Conservation (phyloP, 2,888 invertebrate genomes). For the Scaptomyza tumidula region DNA sequence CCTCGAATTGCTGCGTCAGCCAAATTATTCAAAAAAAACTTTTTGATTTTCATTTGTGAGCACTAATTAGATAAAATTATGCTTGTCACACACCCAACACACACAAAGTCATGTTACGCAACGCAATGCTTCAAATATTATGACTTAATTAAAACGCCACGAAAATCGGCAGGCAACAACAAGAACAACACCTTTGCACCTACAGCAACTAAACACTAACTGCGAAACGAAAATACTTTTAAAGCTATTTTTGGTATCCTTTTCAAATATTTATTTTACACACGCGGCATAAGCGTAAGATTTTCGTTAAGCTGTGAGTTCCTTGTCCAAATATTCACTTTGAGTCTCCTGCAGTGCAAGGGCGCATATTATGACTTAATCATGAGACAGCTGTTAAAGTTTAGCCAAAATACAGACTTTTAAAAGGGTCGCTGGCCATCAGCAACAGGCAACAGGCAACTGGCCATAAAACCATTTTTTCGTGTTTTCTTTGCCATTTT, state of each 20-base stretch:
- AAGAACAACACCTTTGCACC: constrained; percentile 27
- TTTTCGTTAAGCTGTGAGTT: constrained; percentile 40
- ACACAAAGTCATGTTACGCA: too few species aligned
- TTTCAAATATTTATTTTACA: constrained; percentile 48
- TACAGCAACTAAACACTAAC: constrained; percentile 14
- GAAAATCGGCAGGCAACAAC: constrained; percentile 10
- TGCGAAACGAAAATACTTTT: constrained; percentile 27
- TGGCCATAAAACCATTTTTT: constrained; percentile 25
- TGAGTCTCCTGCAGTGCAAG: not conserved
- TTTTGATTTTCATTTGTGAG: constrained; percentile 5
- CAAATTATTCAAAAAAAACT: not conserved
- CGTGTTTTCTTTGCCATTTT: constrained; percentile 16
- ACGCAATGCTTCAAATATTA: constrained; percentile 21
- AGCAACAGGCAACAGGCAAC: constrained; percentile 29
- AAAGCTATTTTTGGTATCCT: constrained; percentile 29
- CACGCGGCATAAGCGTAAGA: constrained; percentile 19
- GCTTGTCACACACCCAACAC: constrained; percentile 49
- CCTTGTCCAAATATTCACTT: constrained; percentile 43
- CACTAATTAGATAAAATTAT: constrained; percentile 63
- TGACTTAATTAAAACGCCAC: constrained; percentile 51
- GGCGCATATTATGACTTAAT: constrained; percentile 57
- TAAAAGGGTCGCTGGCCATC: constrained; percentile 21
- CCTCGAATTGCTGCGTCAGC: too few species aligned
- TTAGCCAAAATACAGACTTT: constrained; percentile 10
- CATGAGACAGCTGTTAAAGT: constrained; percentile 53